Conservation (phyloP, 2,797 vertebrate species). For the Malacoraja senta region DNA sequence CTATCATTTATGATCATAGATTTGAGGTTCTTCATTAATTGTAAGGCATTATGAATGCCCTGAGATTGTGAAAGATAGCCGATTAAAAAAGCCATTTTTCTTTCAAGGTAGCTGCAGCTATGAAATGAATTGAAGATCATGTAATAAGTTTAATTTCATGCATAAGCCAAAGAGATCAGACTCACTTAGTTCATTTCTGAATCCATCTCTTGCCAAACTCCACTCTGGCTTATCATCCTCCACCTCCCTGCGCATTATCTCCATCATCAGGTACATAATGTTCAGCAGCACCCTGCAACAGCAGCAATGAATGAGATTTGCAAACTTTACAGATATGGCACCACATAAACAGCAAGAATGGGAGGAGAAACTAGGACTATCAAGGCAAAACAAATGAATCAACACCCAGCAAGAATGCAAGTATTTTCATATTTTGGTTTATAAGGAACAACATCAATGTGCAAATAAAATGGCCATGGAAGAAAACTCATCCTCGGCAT, state of each 20-base stretch:
- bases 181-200: constrained; percentile 81
- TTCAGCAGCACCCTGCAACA: constrained; percentile 78
- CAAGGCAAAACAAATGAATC: neutral
- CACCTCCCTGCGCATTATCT: constrained; percentile 74
- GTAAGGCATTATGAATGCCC: neutral
- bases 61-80: neutral
- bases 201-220: constrained; percentile 71
- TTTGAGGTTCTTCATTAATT: neutral
- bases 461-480: too few species aligned
- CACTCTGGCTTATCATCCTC: constrained; percentile 73
- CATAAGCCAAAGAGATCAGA: neutral
- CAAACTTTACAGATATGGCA: neutral
- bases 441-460: neutral
- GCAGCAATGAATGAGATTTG: neutral
- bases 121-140: neutral
- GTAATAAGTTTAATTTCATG: neutral
- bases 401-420: neutral
- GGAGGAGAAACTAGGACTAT: neutral
- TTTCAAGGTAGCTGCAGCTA: neutral
- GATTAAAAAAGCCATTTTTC: neutral
- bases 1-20: neutral
- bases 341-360: neutral
- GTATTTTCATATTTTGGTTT: neutral
- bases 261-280: constrained; percentile 94
- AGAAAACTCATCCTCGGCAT: neutral